A percentile compares a stretch with the other conserved stretches of the same genome.
Conservation (phyloP, 2,888 invertebrate genomes). For the Heliconius aoede region DNA sequence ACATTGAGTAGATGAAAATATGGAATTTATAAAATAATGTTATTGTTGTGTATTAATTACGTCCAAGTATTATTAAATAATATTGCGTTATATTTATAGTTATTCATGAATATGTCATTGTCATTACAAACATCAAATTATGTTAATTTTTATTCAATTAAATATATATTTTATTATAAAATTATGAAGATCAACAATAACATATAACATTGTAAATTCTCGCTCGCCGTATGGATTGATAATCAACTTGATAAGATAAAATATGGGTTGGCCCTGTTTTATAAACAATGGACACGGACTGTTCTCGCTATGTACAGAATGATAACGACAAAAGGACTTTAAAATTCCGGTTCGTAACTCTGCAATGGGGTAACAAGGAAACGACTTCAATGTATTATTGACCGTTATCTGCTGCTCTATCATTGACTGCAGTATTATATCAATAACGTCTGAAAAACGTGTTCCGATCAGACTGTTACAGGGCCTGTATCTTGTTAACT, state of each 20-base stretch:
- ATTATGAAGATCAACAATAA: slow-evolving; percentile 7
- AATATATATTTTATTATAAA: neutral
- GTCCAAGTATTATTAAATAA: neutral
- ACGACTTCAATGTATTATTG: slow-evolving; percentile 32
- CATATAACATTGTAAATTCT: slow-evolving; percentile 25
- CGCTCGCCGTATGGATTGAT: slow-evolving; percentile 43
- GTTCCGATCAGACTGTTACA: slow-evolving; percentile 34
- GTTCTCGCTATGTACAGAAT: slow-evolving; percentile 46
- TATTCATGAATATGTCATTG: too few species aligned
- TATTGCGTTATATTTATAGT: neutral
- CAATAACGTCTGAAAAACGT: slow-evolving; percentile 43
- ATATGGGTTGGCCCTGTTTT: slow-evolving; percentile 44
- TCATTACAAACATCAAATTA: too few species aligned
- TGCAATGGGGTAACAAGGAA: slow-evolving; percentile 31
- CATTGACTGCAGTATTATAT: slow-evolving; percentile 38
- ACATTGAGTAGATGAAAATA: neutral
- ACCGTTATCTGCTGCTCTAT: slow-evolving; percentile 33
- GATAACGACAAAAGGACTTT: slow-evolving; percentile 50
- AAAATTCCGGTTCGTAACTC: slow-evolving; percentile 50
- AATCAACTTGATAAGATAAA: slow-evolving; percentile 55
- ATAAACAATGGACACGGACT: slow-evolving; percentile 53
- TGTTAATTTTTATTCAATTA: neutral
- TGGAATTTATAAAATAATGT: neutral
- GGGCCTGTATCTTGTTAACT: slow-evolving; percentile 25
- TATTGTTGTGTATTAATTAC: neutral